Evolutionary conservation across 2,113 vertebrate genomes (phyloP), one percentile per base, ranked within the genome.

Genomic region (Vidua macroura): DNA sequence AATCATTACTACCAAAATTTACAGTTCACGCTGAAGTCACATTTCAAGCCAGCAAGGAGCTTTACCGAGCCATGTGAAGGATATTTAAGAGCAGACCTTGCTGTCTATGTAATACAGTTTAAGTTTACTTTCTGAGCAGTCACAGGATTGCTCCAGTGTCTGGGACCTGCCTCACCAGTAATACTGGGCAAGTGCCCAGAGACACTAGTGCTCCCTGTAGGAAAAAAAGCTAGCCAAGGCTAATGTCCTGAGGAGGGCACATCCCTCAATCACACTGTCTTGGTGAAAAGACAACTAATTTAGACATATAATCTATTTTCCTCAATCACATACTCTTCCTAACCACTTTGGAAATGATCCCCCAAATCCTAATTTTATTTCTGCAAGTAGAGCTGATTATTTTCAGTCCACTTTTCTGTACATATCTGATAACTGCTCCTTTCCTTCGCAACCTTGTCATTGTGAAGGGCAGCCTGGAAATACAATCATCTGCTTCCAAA

Each of bases 91-190:
- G 10, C 15, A 60, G 22, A 14, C 1, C 4, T 53, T 76, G 33
- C 58, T 64, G 20, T 25, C 21, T 1, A 1, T 24, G n/a, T 20
- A 28, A 15, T 11, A 41, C 2, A 37, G 9, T 28, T 53, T 43
- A 33, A 59, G 7, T 43, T 68, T 48, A 21, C 5, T 48, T 13
- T 72, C 19, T 69, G 37, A 35, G 13, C 44, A 83, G 39, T 21
- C 2, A 2, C 7, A 10, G 18, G 31, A 16, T 75, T 20, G 17
- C 18, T 72, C 20, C 7, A 2, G 6, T 0, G 1, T 23, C 19
- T 55, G 28, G 48, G 17, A n/a, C 23, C 13, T 46, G 48, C 15
- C 12, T 63, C 43, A 58, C 3, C 35, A 41, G 10, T 22, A 44
- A 31, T 2, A 60, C 8, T 1, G 1, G 5, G 3, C 9, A 5